These are phyloP conservation scores for Centropus bengalensis DNA, from an alignment of 2,113 vertebrate genomes.

Conservation along the genomic window DNA sequence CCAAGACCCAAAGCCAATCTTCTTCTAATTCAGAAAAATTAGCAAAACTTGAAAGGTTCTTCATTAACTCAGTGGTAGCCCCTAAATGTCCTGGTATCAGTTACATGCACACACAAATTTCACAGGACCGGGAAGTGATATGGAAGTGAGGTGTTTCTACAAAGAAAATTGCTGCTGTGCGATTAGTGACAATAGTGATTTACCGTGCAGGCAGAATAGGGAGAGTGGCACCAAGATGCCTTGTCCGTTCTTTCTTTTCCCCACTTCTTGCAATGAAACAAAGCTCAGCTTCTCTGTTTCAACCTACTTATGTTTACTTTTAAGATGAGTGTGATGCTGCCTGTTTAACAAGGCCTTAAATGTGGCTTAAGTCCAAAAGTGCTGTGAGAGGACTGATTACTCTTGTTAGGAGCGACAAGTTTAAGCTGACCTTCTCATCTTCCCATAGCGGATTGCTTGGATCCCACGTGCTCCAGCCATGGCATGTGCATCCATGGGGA, in stretches of 20 bases:
- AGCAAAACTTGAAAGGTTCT: conserved; percentile 24
- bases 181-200: background rate
- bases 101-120: background rate
- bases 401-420: background rate
- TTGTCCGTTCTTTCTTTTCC: background rate
- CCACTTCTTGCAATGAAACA: background rate
- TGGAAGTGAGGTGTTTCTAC: background rate
- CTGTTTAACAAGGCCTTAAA: background rate
- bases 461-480: conserved; percentile 90
- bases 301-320: background rate
- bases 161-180: background rate
- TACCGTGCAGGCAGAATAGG: background rate
- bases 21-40: conserved; percentile 40
- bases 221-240: background rate
- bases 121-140: background rate
- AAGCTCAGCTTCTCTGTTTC: background rate
- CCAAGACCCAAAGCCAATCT: background rate
- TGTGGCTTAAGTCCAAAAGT: background rate
- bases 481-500: conserved; percentile 93
- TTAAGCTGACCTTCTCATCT: background rate
- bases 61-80: background rate
- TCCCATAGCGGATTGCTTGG: conserved; percentile 89
- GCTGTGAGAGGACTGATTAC: background rate
- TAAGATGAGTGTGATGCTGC: background rate
- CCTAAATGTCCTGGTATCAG: background rate